Evolutionary conservation across 2,888 invertebrate genomes (phyloP), one percentile per base, ranked within the genome.

Genomic region (Hydrotaea diabolus): DNA sequence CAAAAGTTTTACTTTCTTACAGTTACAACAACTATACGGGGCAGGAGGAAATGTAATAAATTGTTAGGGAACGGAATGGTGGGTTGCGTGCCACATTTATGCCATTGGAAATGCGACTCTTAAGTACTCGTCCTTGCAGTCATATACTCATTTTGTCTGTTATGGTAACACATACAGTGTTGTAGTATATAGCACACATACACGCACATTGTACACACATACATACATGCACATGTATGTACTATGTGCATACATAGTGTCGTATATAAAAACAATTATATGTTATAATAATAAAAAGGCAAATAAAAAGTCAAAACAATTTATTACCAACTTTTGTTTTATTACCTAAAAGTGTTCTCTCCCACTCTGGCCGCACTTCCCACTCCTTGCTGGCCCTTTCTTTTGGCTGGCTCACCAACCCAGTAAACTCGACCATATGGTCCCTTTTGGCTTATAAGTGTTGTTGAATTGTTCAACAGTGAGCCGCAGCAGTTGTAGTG

Each of bases 301-400:
- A 76, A 73, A 79, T 77, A 85, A 79, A 85, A 85, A 81, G 84
- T 85, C 81, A 81, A 72, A 84, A 82, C 78, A 81, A 85, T 85
- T 85, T 85, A 81, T 79, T 78, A 69, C 69, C 11, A 85, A 85
- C 73, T 85, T 85, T 82, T 85, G 76, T 79, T 85, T 85, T 85
- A 85, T 85, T 77, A 79, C 79, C 62, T 11, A 79, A 79, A 76
- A 72, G 39, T 69, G 73, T 36, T 66, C 46, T 2, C 46, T 46
- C 23, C 19, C 26, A 26, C 11, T 26, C 17, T 7, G 26, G 26
- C 13, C 11, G 0, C 17, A 4, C 53, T 53, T 17, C 5, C 43
- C 66, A 39, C 23, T 46, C 39, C 36, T 36, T 36, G 1, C 4
- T 8, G 3, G 39, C 9, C 39, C 13, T 31, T 2, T 31, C 39